A percentile compares a stretch with the other conserved stretches of the same genome.
Conservation (phyloP, 2,888 invertebrate species). For the Eupsilia transversa region DNA sequence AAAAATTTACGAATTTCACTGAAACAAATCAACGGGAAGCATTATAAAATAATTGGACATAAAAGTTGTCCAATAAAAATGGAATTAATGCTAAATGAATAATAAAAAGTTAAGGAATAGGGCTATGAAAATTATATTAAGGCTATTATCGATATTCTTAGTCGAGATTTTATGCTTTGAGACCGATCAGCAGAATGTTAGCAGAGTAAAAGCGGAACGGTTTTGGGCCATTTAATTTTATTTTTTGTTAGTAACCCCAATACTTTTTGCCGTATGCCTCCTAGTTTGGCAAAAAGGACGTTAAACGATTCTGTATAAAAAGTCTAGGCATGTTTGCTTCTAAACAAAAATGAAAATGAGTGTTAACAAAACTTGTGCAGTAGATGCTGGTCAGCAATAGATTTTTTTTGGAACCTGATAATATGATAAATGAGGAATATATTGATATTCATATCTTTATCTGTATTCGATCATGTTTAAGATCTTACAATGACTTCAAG, state of each 20-base stretch:
- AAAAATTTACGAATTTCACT: slow-evolving; percentile 40
- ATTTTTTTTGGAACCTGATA: background rate
- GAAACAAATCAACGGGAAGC: slow-evolving; percentile 55
- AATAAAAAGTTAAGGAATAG: slow-evolving; percentile 63
- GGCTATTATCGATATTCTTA: slow-evolving; percentile 66
- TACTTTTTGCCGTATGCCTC: background rate
- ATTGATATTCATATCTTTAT: too few species aligned
- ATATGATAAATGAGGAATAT: background rate
- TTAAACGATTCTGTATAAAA: background rate
- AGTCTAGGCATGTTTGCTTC: background rate
- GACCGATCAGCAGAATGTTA: slow-evolving; percentile 50
- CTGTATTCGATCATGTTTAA: too few species aligned
- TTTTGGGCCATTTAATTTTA: slow-evolving; percentile 32
- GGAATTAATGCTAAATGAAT: slow-evolving; percentile 67
- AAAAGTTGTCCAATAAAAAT: slow-evolving; percentile 65
- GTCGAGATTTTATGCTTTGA: slow-evolving; percentile 59
- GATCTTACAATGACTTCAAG: too few species aligned
- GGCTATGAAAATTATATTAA: slow-evolving; percentile 69
- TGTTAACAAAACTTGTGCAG: too few species aligned
- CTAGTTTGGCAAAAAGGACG: background rate
- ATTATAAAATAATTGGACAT: slow-evolving; percentile 67
- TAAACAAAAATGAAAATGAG: background rate
- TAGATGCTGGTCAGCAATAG: background rate
- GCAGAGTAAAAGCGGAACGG: slow-evolving; percentile 18
- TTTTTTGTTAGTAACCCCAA: background rate